phyloP scores from a whole-genome alignment of 2,797 vertebrate genomes.

The Acanthurus leucopareius region DNA sequence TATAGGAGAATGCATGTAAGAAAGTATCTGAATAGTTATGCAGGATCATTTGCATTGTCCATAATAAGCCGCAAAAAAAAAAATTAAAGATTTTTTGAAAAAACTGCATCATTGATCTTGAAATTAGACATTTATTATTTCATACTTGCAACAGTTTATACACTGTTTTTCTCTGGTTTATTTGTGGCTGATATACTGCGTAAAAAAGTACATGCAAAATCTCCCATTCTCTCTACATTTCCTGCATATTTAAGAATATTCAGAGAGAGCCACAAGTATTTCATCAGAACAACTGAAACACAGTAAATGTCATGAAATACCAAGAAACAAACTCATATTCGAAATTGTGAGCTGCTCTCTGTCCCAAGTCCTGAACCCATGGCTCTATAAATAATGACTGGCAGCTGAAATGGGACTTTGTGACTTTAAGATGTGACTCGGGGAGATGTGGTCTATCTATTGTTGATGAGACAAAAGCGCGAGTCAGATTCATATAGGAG shows the following conservation, averaged over 20 bases:
- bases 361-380: slow-evolving; percentile 54
- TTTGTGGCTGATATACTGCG: neutral
- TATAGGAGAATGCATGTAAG: neutral
- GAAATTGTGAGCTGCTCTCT: slow-evolving; percentile 53
- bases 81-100: no score
- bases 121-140: no score
- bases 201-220: slow-evolving; percentile 15
- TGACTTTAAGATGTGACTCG: slow-evolving; percentile 88
- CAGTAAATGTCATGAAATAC: slow-evolving; percentile 28
- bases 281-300: slow-evolving; percentile 18
- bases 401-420: slow-evolving; percentile 87
- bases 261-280: neutral
- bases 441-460: slow-evolving; percentile 87
- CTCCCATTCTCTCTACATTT: neutral
- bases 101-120: no score
- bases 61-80: no score
- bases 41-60: no score
- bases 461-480: slow-evolving; percentile 88
- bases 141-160: no score
- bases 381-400: slow-evolving; percentile 81
- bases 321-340: slow-evolving; percentile 33
- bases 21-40: neutral
- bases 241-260: neutral
- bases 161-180: no score
- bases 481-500: slow-evolving; percentile 89